These are phyloP conservation scores for Spisula solida DNA, from an alignment of 2,888 invertebrate species.

Conservation along the genomic window DNA sequence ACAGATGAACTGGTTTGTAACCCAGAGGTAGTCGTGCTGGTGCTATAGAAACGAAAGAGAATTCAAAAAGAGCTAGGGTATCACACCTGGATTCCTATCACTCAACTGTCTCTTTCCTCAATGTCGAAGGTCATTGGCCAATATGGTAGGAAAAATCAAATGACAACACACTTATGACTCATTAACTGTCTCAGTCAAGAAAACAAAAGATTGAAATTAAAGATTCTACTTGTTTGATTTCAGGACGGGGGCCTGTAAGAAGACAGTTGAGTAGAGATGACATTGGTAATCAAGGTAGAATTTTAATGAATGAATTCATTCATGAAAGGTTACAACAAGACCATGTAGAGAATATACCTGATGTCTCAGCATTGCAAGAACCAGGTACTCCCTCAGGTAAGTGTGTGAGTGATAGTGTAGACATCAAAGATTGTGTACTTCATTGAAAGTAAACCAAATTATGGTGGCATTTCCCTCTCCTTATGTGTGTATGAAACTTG, in stretches of 20 bases:
- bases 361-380: constrained; percentile 82
- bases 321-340: constrained; percentile 83
- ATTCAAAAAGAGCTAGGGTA: not conserved
- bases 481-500: not conserved
- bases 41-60: no score
- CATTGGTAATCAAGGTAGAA: constrained; percentile 85
- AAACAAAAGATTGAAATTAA: not conserved
- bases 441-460: no score
- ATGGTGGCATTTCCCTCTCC: not conserved
- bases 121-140: not conserved
- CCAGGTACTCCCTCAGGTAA: constrained; percentile 86
- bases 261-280: constrained; percentile 81
- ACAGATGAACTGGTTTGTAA: not conserved
- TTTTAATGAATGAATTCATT: constrained; percentile 84
- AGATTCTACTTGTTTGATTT: constrained; percentile 12
- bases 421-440: no score
- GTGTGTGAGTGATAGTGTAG: not conserved
- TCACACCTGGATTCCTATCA: not conserved
- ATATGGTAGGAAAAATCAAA: not conserved
- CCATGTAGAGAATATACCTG: constrained; percentile 76
- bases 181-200: not conserved
- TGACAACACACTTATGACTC: not conserved
- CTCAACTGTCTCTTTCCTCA: no score
- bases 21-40: not conserved
- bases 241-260: constrained; percentile 52